phyloP scores from a whole-genome alignment of 2,888 invertebrate genomes.

The Prenolepis imparis region DNA sequence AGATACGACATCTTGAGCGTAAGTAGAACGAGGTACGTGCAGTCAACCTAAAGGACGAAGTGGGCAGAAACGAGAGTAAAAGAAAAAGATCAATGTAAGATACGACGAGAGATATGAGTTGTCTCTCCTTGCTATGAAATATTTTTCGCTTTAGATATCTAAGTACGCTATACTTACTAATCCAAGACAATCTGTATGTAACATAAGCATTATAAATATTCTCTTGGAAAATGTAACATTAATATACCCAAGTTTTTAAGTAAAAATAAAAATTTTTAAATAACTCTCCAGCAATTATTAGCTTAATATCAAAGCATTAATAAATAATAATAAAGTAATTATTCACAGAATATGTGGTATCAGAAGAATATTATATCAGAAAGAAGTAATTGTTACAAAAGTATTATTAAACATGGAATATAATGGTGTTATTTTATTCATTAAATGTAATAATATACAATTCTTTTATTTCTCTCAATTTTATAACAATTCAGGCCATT shows the following conservation, averaged over 20 bases:
- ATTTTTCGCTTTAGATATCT: background rate
- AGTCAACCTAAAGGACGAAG: slow-evolving; percentile 20
- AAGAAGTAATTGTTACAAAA: background rate
- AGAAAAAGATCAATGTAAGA: slow-evolving; percentile 12
- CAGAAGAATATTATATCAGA: background rate
- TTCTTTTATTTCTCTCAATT: no score
- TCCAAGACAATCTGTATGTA: background rate
- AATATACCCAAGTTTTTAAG: background rate
- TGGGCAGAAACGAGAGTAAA: slow-evolving; percentile 10
- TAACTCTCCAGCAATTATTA: background rate
- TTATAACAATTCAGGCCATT: no score
- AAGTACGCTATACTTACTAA: background rate
- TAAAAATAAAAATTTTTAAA: background rate
- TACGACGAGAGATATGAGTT: slow-evolving; percentile 20
- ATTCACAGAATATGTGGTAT: no score
- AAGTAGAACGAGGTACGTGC: slow-evolving; percentile 35
- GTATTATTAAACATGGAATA: background rate
- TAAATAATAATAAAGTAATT: background rate
- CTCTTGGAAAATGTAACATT: background rate
- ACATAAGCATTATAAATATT: background rate
- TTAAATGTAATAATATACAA: no score
- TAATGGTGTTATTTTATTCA: background rate
- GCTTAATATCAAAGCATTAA: background rate
- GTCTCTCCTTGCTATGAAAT: background rate
- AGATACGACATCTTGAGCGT: slow-evolving; percentile 18